phyloP scores from a whole-genome alignment of 2,888 invertebrate species.

The Ferrisia virgata region DNA sequence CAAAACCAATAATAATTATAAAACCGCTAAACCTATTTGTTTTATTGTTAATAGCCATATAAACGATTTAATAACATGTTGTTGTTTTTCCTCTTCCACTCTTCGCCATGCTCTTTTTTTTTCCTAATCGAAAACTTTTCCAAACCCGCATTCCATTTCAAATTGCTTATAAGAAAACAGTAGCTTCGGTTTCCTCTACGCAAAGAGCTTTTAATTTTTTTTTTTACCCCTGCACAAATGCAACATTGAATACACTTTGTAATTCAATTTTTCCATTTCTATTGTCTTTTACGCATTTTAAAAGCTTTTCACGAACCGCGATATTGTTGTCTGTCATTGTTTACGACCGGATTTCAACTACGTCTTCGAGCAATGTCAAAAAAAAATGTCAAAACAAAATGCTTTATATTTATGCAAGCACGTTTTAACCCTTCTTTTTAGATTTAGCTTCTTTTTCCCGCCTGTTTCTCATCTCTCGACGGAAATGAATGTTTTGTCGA shows the following conservation, averaged over 20 bases:
- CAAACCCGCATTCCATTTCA: neutral
- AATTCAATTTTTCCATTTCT: conserved; percentile 24
- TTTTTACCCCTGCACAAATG: neutral
- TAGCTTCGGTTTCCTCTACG: neutral
- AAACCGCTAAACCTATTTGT: neutral
- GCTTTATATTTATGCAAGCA: conserved; percentile 9
- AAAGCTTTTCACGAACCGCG: conserved; percentile 2
- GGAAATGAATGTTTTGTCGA: conserved; percentile 15
- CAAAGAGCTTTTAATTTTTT: conserved; percentile 31
- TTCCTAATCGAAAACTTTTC: neutral
- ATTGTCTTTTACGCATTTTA: conserved; percentile 23
- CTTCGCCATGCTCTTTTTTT: neutral
- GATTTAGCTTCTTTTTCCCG: neutral
- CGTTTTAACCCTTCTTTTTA: neutral
- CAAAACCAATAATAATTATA: neutral
- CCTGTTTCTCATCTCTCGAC: too few relatives aligned
- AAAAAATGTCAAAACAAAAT: conserved; percentile 20
- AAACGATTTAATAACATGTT: neutral
- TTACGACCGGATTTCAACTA: conserved; percentile 22
- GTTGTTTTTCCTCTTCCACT: neutral
- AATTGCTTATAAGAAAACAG: conserved; percentile 18
- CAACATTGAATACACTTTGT: conserved; percentile 1
- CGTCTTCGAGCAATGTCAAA: neutral
- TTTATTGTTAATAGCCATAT: neutral
- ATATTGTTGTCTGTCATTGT: conserved; percentile 17